phyloP scores from a whole-genome alignment of 2,888 invertebrate species.

The Lordiphosa fenestrarum region DNA sequence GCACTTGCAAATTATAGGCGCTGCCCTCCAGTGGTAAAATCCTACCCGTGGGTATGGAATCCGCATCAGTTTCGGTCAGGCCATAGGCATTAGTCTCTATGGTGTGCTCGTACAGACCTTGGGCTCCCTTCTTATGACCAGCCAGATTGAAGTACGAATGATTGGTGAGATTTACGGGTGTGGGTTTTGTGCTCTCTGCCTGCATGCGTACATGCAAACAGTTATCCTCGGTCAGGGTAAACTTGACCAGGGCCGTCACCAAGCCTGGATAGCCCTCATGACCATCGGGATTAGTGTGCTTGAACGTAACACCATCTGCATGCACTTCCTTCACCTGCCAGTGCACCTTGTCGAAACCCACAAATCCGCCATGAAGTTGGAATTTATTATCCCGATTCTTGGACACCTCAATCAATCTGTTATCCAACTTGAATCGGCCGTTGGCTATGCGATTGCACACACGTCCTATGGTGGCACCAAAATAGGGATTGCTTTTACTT shows the following conservation, averaged over 20 bases:
- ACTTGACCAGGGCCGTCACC: constrained; percentile 85
- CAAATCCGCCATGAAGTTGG: constrained; percentile 90
- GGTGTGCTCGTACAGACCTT: constrained; percentile 85
- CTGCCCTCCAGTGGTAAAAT: constrained; percentile 86
- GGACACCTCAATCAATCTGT: constrained; percentile 83
- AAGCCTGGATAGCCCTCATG: constrained; percentile 94
- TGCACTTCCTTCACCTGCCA: constrained; percentile 81
- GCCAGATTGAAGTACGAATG: constrained; percentile 94
- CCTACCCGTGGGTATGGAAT: constrained; percentile 86
- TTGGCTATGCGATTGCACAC: constrained; percentile 89
- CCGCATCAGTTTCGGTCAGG: constrained; percentile 86
- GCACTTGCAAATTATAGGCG: constrained; percentile 86
- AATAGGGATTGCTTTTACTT: constrained; percentile 82
- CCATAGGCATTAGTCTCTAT: constrained; percentile 88
- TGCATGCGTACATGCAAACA: constrained; percentile 87
- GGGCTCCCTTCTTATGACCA: constrained; percentile 83
- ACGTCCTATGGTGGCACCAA: constrained; percentile 92
- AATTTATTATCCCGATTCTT: constrained; percentile 67
- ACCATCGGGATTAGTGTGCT: constrained; percentile 87
- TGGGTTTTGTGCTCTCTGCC: constrained; percentile 88
- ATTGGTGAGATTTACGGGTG: constrained; percentile 91
- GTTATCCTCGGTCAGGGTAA: constrained; percentile 86
- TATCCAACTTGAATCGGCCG: constrained; percentile 86
- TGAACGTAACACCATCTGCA: constrained; percentile 83
- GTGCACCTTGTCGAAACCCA: constrained; percentile 89